A percentile compares a stretch with the other conserved stretches of the same genome.
phyloP scores from a whole-genome alignment of 2,113 vertebrate species.

The Tor tambroides region DNA sequence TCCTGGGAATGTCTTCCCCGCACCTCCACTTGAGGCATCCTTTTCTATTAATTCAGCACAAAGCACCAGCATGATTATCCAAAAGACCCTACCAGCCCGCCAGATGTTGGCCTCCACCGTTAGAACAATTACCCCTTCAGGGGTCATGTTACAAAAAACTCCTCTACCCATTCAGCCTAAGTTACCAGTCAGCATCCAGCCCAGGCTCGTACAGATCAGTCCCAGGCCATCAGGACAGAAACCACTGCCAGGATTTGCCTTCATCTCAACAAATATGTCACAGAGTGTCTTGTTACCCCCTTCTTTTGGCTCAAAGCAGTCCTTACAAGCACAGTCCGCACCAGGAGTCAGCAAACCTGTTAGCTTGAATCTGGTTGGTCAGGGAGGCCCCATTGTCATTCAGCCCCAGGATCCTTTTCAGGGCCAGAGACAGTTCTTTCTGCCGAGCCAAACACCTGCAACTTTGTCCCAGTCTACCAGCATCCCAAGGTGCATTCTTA shows the following conservation, averaged over 20 bases:
- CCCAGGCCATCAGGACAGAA: constrained; percentile 78
- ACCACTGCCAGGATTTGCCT: constrained; percentile 68
- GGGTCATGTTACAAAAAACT: constrained; percentile 72
- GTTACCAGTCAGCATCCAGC: constrained; percentile 79
- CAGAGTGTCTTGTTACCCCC: constrained; percentile 74
- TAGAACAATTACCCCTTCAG: constrained; percentile 63
- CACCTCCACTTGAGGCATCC: constrained; percentile 71
- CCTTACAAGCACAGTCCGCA: constrained; percentile 52
- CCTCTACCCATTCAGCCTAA: constrained; percentile 79
- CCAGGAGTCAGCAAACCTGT: constrained; percentile 72
- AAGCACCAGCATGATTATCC: constrained; percentile 75
- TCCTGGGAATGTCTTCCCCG: constrained; percentile 77
- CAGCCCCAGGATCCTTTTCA: constrained; percentile 80
- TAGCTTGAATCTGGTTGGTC: constrained; percentile 79
- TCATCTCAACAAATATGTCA: constrained; percentile 71
- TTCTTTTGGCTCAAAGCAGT: constrained; percentile 65
- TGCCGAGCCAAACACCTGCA: constrained; percentile 76
- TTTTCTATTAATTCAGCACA: constrained; percentile 76
- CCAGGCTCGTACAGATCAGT: constrained; percentile 79
- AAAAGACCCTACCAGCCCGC: constrained; percentile 69
- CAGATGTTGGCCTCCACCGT: constrained; percentile 68
- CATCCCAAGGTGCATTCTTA: constrained; percentile 66
- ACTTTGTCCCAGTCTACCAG: constrained; percentile 68
- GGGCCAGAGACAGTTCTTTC: constrained; percentile 77
- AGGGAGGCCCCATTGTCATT: constrained; percentile 79